phyloP scores from a whole-genome alignment of 2,113 vertebrate species.

The Saguinus midas region DNA sequence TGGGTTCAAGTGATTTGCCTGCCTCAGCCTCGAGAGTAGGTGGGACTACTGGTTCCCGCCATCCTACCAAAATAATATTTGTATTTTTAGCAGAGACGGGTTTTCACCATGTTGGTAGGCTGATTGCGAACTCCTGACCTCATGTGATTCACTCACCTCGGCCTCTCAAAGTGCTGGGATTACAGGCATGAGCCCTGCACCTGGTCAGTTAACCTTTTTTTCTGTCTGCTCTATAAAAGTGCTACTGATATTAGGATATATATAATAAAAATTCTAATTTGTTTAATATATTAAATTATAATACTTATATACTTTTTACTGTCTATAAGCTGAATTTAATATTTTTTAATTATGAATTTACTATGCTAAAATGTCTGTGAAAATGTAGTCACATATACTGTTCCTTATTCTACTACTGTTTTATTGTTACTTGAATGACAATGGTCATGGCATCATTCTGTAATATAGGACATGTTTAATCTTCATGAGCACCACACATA shows the following conservation, averaged over 20 bases:
- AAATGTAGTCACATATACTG: not conserved
- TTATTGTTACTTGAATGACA: not conserved
- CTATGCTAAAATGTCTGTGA: not conserved
- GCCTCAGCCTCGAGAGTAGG: too few species aligned
- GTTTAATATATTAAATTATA: not conserved
- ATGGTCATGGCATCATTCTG: not conserved
- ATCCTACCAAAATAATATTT: too few species aligned
- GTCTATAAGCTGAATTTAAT: not conserved
- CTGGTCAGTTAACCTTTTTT: too few species aligned
- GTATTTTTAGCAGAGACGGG: too few species aligned
- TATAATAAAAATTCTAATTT: not conserved
- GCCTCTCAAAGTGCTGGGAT: too few species aligned
- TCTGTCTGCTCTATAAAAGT: not conserved
- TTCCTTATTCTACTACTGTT: not conserved
- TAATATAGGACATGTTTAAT: constrained; percentile 24
- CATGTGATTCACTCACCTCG: too few species aligned
- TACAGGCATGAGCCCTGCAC: too few species aligned
- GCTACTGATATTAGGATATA: not conserved
- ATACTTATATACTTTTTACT: too few species aligned
- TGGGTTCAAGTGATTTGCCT: too few species aligned
- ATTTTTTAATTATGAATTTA: not conserved
- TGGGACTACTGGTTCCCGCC: too few species aligned
- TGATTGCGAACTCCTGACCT: too few species aligned
- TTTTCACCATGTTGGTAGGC: too few species aligned
- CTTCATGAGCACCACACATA: not conserved